phyloP scores from a whole-genome alignment of 2,888 invertebrate genomes.

The Pterostichus madidus region DNA sequence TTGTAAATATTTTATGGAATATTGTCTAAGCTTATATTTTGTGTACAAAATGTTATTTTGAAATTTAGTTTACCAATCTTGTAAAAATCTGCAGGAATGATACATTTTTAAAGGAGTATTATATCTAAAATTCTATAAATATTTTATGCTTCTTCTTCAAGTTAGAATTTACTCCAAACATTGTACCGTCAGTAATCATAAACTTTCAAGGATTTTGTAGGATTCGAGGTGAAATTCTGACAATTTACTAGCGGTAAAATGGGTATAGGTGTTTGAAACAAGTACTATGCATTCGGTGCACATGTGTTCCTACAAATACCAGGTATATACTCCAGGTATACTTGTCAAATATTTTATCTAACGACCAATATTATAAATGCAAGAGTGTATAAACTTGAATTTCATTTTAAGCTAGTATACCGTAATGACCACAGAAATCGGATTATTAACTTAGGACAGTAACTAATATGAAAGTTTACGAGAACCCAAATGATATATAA shows the following conservation, averaged over 20 bases:
- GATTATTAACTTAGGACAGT: no score
- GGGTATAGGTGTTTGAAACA: constrained; percentile 7
- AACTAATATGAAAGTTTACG: no score
- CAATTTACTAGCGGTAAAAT: constrained; percentile 12
- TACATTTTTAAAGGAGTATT: neutral
- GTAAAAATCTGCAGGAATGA: no score
- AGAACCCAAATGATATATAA: no score
- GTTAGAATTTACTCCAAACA: neutral
- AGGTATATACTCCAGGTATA: neutral
- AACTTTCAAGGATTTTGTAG: constrained; percentile 20
- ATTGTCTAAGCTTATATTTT: no score
- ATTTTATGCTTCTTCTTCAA: neutral
- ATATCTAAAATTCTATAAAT: neutral
- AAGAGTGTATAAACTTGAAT: neutral
- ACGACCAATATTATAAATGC: neutral
- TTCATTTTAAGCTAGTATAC: no score
- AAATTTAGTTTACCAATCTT: no score
- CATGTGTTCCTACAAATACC: constrained; percentile 35
- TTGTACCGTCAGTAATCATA: constrained; percentile 12
- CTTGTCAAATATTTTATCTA: constrained; percentile 26
- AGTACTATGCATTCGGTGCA: constrained; percentile 36
- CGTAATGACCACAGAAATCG: no score
- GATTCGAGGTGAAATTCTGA: constrained; percentile 7
- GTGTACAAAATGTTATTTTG: no score
- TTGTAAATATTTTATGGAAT: neutral